Base-by-base conservation (phyloP, 2,797 vertebrate species). In the Martes flavigula region DNA sequence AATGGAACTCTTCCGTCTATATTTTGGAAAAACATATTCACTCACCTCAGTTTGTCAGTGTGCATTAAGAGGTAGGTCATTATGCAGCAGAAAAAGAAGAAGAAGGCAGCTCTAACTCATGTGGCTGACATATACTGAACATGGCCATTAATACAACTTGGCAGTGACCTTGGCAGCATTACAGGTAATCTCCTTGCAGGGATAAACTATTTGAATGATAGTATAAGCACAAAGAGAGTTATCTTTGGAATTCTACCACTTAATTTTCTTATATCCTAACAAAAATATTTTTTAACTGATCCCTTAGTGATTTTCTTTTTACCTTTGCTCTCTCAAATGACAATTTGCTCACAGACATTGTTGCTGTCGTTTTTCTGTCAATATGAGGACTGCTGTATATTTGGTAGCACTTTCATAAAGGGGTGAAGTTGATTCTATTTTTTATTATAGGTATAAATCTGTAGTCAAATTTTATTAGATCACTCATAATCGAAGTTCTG, bases 101-200 rank as follows among this genome's bases (percentile, higher is more conserved):
- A 81, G 73, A 70, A 96, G 43, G 56, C 82, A 96, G 90, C 48
- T 98, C 94, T 97, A 92, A 75, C 95, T 97, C 96, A 20, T 62
- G 96, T 92, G 58, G 96, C 92, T 98, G 96, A 92, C 90, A 85
- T 72, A 66, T 95, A 89, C 17, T 30, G 56, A 95, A 32, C 81
- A 46, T 1, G 3, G 62, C 94, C 97, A 95, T 98, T 98, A 98
- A 97, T 96, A 83, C 78, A 96, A 96, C 32, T 93, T 97, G 96
- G 97, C 94, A 90, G 86, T 98, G 96, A 98, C 96, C 98, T 98
- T 98, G 97, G 35, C 85, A 87, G 83, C 79, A 13, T 95, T 93
- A 30, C 68, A 93, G 91, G 91, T 97, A 86, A 89, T 96, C 96
- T 97, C 83, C 96, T 78, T 96, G 35, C 51, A 93, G 68, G 64